Evolutionary conservation across 2,888 invertebrate species (phyloP).

Genomic region (Epsilonema sp.): DNA sequence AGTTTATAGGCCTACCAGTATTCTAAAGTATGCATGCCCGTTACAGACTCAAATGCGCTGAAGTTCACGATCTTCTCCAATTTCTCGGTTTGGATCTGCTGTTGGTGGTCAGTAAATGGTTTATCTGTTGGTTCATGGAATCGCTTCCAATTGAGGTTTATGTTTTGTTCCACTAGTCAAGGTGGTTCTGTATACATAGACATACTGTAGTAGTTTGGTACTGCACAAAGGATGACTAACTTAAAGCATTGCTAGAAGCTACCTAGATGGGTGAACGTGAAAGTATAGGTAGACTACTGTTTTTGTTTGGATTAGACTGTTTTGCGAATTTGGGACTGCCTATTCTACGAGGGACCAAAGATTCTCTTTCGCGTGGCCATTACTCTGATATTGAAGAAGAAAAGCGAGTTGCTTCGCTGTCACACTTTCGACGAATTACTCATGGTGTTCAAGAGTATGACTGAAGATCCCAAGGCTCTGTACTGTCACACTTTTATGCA

Average conservation of each 20-base stretch:
- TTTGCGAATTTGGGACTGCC: conserved; percentile 78
- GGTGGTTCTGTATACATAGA: too few relatives aligned
- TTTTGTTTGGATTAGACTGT: conserved; percentile 66
- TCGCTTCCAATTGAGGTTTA: conserved; percentile 64
- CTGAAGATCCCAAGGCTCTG: conserved; percentile 52
- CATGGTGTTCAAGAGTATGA: conserved; percentile 59
- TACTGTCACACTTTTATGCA: conserved; percentile 74
- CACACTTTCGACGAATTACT: conserved; percentile 60
- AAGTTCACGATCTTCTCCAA: conserved; percentile 57
- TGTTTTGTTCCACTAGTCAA: too few relatives aligned
- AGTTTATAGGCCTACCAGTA: too few relatives aligned
- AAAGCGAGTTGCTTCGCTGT: conserved; percentile 45
- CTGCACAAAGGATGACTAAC: too few relatives aligned
- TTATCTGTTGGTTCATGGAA: conserved; percentile 77
- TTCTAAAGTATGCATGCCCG: too few relatives aligned
- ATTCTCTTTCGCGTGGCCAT: conserved; percentile 70
- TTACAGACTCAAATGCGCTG: conserved; percentile 51
- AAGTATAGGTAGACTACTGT: too few relatives aligned
- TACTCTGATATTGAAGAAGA: conserved; percentile 46
- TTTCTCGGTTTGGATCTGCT: conserved; percentile 66
- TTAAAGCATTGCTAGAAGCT: too few relatives aligned
- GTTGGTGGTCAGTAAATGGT: conserved; percentile 81
- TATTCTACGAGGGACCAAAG: conserved; percentile 82
- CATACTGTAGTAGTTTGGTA: too few relatives aligned
- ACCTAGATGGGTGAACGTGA: too few relatives aligned